Conservation (phyloP, 2,797 vertebrate genomes). For the Eulemur albifrons region DNA sequence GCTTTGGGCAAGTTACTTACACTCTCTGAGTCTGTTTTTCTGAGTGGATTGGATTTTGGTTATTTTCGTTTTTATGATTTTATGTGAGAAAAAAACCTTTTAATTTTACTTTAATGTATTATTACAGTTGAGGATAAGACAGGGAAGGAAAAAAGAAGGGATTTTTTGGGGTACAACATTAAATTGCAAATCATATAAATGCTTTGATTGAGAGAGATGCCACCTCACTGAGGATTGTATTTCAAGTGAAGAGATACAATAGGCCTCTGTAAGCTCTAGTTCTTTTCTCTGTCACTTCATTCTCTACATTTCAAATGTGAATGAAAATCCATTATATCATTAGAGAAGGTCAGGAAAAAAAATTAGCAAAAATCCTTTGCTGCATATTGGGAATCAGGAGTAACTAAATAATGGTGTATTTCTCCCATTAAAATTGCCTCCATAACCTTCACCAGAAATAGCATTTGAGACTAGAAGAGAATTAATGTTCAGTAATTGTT, state of each 20-base stretch:
- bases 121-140: not conserved
- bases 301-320: conserved; percentile 30
- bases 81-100: not conserved
- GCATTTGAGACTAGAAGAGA: conserved; percentile 64
- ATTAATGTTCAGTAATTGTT: conserved; percentile 77
- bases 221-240: not conserved
- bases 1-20: not conserved
- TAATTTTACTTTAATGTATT: not conserved
- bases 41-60: not conserved
- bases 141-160: not conserved
- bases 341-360: conserved; percentile 42
- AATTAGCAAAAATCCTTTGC: conserved; percentile 4
- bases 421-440: conserved; percentile 66
- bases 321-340: conserved; percentile 55
- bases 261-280: not conserved
- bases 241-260: not conserved
- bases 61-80: conserved; percentile 13
- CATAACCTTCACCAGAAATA: conserved; percentile 74
- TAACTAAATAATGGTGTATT: conserved; percentile 71
- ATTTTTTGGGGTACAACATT: not conserved
- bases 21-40: not conserved
- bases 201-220: not conserved
- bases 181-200: not conserved
- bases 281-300: conserved; percentile 45
- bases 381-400: conserved; percentile 28